Evolutionary conservation across 2,888 invertebrate genomes (phyloP).

Genomic region (Patella pellucida): DNA sequence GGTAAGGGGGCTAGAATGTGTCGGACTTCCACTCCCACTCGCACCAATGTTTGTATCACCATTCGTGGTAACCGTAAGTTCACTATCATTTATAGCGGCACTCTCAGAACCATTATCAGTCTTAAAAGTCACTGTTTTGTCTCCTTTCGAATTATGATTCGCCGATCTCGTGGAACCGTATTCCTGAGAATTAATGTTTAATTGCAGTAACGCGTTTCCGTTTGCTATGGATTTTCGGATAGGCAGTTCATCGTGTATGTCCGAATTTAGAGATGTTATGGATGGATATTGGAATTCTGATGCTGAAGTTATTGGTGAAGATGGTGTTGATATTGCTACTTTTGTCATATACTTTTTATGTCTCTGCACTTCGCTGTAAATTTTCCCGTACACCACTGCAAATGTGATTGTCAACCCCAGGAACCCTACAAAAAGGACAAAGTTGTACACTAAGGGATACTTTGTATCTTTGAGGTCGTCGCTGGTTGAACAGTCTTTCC

Average conservation of each 20-base stretch:
- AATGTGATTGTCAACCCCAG: slow-evolving; percentile 37
- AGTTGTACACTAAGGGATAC: slow-evolving; percentile 47
- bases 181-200: background rate
- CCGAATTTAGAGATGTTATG: background rate
- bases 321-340: background rate
- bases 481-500: slow-evolving; percentile 52
- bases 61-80: too few species aligned
- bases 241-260: background rate
- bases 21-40: background rate
- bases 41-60: background rate
- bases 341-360: slow-evolving; percentile 25
- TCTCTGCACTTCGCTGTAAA: slow-evolving; percentile 37
- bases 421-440: slow-evolving; percentile 44
- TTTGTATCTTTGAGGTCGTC: slow-evolving; percentile 36
- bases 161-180: background rate
- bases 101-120: background rate
- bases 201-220: too few species aligned
- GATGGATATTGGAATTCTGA: background rate
- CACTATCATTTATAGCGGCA: background rate
- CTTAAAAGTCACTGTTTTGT: background rate
- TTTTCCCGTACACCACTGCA: slow-evolving; percentile 43
- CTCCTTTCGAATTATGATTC: background rate
- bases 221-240: too few species aligned
- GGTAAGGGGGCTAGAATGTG: too few species aligned
- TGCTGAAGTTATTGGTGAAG: background rate